Percentiles rank a stretch among this genome's conserved stretches.
These are phyloP conservation scores for Agrochola lota DNA, from an alignment of 2,888 invertebrate species.

Conservation along the genomic window DNA sequence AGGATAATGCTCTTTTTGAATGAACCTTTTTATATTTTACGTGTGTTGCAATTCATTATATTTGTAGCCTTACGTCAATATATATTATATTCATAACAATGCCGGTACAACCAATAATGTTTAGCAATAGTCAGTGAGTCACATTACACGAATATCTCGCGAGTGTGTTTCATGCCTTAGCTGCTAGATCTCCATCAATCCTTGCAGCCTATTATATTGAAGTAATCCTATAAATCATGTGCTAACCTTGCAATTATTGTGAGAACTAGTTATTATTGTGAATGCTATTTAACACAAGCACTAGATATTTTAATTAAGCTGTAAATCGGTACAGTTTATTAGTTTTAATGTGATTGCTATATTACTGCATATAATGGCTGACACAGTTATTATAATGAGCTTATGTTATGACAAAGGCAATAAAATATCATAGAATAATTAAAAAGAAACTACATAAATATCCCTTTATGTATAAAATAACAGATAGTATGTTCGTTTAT, in stretches of 20 bases:
- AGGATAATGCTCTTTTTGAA: slow-evolving; percentile 23
- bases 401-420: not conserved
- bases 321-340: slow-evolving; percentile 36
- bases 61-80: slow-evolving; percentile 2
- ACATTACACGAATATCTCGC: slow-evolving; percentile 46
- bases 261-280: slow-evolving; percentile 38
- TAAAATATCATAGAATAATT: not conserved
- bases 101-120: slow-evolving; percentile 12
- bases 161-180: slow-evolving; percentile 24
- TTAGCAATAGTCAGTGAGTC: slow-evolving; percentile 32
- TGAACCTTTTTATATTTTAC: not conserved
- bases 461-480: not conserved
- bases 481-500: not conserved
- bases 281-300: slow-evolving; percentile 28
- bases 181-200: slow-evolving; percentile 24
- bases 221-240: slow-evolving; percentile 25
- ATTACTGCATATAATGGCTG: slow-evolving; percentile 14
- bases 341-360: slow-evolving; percentile 22
- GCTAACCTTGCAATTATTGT: slow-evolving; percentile 39
- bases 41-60: slow-evolving; percentile 4
- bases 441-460: not conserved
- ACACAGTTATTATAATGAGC: not conserved
- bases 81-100: slow-evolving; percentile 31
- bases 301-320: slow-evolving; percentile 50
- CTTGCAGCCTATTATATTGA: slow-evolving; percentile 12